Percentiles rank a stretch among this genome's conserved stretches.
These are phyloP conservation scores for Drosophila quadrilineata DNA, from an alignment of 1,140 invertebrate species.

Conservation along the genomic window DNA sequence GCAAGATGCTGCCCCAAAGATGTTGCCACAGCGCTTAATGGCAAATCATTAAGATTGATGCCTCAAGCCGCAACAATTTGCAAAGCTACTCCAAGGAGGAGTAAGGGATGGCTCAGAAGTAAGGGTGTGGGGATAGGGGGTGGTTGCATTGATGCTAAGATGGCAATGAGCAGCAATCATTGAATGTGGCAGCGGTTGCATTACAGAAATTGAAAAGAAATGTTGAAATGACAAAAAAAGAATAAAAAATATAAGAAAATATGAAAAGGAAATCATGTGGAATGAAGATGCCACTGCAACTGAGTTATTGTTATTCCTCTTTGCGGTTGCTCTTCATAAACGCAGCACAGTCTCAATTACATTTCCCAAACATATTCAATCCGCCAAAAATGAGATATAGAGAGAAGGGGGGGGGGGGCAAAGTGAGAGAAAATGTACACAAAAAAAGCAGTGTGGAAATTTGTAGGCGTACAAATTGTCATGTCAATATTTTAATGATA, in stretches of 20 bases:
- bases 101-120: too few relatives aligned
- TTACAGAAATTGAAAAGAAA: conserved; percentile 45
- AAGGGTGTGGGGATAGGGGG: not conserved
- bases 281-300: too few relatives aligned
- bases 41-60: conserved; percentile 78
- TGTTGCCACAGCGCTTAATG: conserved; percentile 62
- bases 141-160: conserved; percentile 6
- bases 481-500: conserved; percentile 80
- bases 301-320: too few relatives aligned
- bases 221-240: not conserved
- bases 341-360: not conserved
- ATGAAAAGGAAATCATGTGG: too few relatives aligned
- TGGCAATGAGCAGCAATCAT: conserved; percentile 70
- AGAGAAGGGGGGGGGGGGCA: too few relatives aligned
- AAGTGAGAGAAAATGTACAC: not conserved
- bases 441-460: conserved; percentile 51
- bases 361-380: too few relatives aligned
- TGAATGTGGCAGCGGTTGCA: conserved; percentile 58
- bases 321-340: not conserved
- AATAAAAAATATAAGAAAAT: not conserved
- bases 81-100: conserved; percentile 26
- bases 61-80: conserved; percentile 40
- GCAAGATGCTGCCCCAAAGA: conserved; percentile 33
- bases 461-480: conserved; percentile 75
- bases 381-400: too few relatives aligned